Percentiles rank a stretch among this genome's conserved stretches.
phyloP scores from a whole-genome alignment of 2,113 vertebrate genomes.

The Larimichthys polyactis region DNA sequence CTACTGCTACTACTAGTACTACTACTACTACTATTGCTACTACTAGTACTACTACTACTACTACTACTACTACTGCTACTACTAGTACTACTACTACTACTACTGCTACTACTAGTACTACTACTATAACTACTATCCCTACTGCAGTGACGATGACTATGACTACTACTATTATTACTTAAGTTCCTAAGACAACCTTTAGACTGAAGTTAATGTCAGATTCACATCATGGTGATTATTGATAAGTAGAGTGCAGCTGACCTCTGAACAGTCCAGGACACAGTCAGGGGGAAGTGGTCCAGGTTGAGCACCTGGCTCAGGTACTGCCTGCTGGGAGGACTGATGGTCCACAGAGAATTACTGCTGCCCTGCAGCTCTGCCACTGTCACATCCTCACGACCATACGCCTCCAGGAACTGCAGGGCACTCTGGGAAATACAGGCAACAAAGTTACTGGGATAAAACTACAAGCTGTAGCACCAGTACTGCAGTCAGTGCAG shows the following conservation, averaged over 20 bases:
- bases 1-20: no score
- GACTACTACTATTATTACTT: no score
- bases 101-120: no score
- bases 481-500: not conserved
- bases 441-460: not conserved
- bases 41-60: no score
- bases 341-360: conserved; percentile 73
- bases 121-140: no score
- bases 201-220: no score
- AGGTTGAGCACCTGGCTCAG: conserved; percentile 60
- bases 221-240: not conserved
- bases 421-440: conserved; percentile 64
- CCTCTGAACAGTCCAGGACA: conserved; percentile 70
- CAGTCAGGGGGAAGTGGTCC: conserved; percentile 63
- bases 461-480: not conserved
- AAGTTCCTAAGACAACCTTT: no score
- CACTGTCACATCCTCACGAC: conserved; percentile 54
- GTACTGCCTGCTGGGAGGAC: conserved; percentile 66
- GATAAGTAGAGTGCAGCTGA: not conserved
- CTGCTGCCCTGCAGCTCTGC: conserved; percentile 67
- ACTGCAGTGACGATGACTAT: no score
- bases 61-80: no score
- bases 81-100: no score
- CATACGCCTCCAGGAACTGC: conserved; percentile 69
- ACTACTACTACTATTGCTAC: not conserved